phyloP scores from a whole-genome alignment of 2,888 invertebrate species.

The Aphidius colemani region DNA sequence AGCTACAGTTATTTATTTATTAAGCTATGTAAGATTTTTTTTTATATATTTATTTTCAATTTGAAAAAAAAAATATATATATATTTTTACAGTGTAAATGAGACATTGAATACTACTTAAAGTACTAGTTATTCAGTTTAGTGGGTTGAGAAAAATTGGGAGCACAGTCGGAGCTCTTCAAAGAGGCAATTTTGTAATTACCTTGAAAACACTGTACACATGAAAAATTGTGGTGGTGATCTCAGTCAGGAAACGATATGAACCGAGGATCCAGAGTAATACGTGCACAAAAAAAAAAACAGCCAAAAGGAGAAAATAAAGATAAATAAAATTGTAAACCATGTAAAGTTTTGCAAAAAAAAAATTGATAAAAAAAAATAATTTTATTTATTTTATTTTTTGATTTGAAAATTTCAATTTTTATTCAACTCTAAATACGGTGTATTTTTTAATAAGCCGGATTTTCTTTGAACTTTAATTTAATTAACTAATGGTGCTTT shows the following conservation, averaged over 20 bases:
- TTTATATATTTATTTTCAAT: too few species aligned
- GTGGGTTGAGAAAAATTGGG: conserved; percentile 5
- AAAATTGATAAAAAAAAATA: too few species aligned
- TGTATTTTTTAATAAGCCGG: too few species aligned
- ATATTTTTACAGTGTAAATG: neutral
- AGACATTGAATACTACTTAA: conserved; percentile 7
- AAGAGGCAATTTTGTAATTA: conserved; percentile 59
- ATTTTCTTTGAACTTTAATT: conserved; percentile 4
- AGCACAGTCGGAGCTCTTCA: conserved; percentile 38
- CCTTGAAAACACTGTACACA: conserved; percentile 44
- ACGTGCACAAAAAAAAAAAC: neutral
- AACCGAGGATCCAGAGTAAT: neutral
- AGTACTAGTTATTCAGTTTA: conserved; percentile 3
- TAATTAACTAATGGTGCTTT: conserved; percentile 29
- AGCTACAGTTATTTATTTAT: too few species aligned
- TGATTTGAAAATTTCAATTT: neutral
- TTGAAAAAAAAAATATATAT: too few species aligned
- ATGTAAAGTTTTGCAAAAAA: too few species aligned
- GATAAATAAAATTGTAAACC: too few species aligned
- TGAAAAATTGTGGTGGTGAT: conserved; percentile 30
- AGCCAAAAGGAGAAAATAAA: neutral
- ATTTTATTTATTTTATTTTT: neutral
- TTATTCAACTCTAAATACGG: too few species aligned
- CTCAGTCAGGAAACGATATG: conserved; percentile 21
- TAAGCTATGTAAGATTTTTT: too few species aligned